Evolutionary conservation across 2,113 vertebrate species (phyloP), one percentile per base, ranked within the genome.

Genomic region (Corvus moneduloides): DNA sequence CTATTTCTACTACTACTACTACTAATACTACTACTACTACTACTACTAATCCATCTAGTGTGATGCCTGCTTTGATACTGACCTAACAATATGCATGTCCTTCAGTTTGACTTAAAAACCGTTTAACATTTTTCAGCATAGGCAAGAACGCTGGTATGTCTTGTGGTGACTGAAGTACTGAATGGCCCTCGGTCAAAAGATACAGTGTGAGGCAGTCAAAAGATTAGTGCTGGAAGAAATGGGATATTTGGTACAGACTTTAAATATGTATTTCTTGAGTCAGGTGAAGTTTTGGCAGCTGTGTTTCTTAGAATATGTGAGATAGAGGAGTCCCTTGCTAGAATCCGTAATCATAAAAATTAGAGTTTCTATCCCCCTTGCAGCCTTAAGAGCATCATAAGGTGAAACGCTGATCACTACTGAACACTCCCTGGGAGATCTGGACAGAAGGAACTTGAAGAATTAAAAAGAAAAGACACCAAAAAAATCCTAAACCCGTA

Each of bases 401-500:
- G 12, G 3, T 12, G 19, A 21, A 18, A 46, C 32, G 7, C 13
- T 37, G 10, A 22, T 55, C 8, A 11, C 14, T 68, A 9, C 16
- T 55, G 13, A 76, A 59, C 0, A 18, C 2, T 32, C 1, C 0
- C 4, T 3, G 4, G 28, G 17, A 62, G 24, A 46, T 37, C 16
- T 76, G 54, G 33, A 46, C 30, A 58, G 28, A 59, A 59, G 3
- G 9, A 18, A 37, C 46, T 58, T 88, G 26, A 59, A 71, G 4
- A 61, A 51, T 16, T 8, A 61, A 80, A 55, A 73, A 37, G 21
- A 43, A 41, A 61, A 61, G 1, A 48, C 4, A 43, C 4, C 3
- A 62, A n/a, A 52, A 52, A 64, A 10, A 1, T 2, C 16, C 10
- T 13, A 39, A 33, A 55, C 3, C 5, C 7, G 3, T 3, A 10